Evolutionary conservation across 2,797 vertebrate species (phyloP), one percentile per base, ranked within the genome.

Genomic region (Alca torda): DNA sequence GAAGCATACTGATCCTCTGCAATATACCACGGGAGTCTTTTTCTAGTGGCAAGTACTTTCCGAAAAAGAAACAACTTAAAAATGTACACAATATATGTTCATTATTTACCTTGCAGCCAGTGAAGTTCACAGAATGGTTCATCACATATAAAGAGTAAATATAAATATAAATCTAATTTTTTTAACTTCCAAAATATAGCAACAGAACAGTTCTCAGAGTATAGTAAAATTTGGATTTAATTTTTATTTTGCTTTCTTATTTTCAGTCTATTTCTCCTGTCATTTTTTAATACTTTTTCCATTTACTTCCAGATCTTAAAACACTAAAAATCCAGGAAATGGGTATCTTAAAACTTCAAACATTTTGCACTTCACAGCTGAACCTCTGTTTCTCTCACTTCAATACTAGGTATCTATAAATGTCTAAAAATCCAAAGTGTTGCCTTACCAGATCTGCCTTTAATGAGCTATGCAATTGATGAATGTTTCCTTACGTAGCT

Each of bases 71-170:
- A 23, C 12, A 37, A 61, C 6, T 16, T 41, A 16, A 54, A 74
- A 67, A 67, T 4, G 24, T 14, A 10, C 16, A 63, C 21, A 60
- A 31, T 15, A 5, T 6, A 2, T 4, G 6, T 60, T 25, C 12
- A 24, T 60, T 81, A 56, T n/a, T n/a, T 68, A 41, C 16, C 26
- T 15, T 56, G 63, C 45, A 78, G 45, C 35, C 25, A 12, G 41
- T 9, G 23, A 50, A 56, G 19, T 26, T 64, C 37, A 72, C 13
- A 56, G 46, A 20, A 56, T 0, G 3, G 37, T 7, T 87, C 20
- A 8, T 9, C 39, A 18, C 0, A 0, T 37, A 31, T 8, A 78
- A 63, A 60, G 0, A 74, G 18, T 3, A 76, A 82, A 83, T 30
- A 46, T 1, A 30, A 76, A 50, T 2, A 4, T 7, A 63, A 88